Evolutionary conservation across 2,113 vertebrate genomes (phyloP).

Genomic region (Antigone vipio): DNA sequence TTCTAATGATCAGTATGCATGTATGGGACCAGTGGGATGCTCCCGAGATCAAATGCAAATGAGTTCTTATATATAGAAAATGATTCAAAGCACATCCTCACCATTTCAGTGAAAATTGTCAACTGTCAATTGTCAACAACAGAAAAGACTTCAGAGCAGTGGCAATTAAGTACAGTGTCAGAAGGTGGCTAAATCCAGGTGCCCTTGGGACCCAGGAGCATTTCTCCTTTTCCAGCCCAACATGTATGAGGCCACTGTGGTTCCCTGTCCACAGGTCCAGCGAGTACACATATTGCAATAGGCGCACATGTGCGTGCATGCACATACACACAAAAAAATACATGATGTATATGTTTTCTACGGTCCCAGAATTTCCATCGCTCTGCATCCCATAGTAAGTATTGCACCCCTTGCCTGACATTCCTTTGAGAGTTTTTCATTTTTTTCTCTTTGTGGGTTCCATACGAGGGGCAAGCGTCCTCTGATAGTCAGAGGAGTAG

Average conservation of each 20-base stretch:
- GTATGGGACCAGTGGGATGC: neutral
- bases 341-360: neutral
- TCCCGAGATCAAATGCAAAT: neutral
- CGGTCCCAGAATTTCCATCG: neutral
- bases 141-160: neutral
- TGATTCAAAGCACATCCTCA: neutral
- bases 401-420: neutral
- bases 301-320: rapidly evolving
- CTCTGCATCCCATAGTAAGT: neutral
- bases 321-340: neutral
- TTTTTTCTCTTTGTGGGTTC: neutral
- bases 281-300: neutral
- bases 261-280: neutral
- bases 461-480: neutral
- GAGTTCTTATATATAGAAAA: neutral
- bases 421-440: neutral
- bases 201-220: too few relatives aligned
- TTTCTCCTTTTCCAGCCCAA: neutral
- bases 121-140: neutral
- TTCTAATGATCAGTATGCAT: neutral
- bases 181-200: neutral
- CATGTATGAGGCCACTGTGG: neutral
- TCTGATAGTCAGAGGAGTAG: neutral
- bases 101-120: neutral
- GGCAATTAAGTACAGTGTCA: neutral